phyloP scores from a whole-genome alignment of 2,888 invertebrate genomes.

The Dione juno region DNA sequence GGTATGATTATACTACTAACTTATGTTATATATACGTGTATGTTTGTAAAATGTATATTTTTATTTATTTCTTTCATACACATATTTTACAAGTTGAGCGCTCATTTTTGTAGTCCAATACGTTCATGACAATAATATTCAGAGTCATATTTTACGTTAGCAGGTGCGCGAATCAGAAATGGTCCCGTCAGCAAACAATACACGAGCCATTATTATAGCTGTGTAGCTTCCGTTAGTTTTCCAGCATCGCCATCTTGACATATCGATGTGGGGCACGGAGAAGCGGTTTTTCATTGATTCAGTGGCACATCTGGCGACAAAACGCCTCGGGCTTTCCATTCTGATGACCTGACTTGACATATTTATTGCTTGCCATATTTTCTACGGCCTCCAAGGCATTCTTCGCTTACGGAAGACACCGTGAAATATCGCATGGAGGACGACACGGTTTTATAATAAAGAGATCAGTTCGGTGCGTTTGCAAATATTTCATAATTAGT shows the following conservation, averaged over 20 bases:
- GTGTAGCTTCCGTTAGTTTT: constrained; percentile 51
- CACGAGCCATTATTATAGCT: constrained; percentile 66
- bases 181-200: constrained; percentile 72
- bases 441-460: constrained; percentile 68
- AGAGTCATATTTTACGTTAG: constrained; percentile 48
- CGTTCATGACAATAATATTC: constrained; percentile 40
- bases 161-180: constrained; percentile 71
- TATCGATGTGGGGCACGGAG: constrained; percentile 76
- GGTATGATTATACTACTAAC: too few species aligned
- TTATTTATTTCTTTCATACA: constrained; percentile 1
- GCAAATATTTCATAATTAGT: constrained; percentile 26
- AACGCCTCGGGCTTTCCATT: constrained; percentile 80
- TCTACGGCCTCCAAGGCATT: constrained; percentile 76
- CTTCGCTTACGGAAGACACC: constrained; percentile 65
- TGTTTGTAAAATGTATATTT: background rate
- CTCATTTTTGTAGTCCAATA: constrained; percentile 34
- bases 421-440: constrained; percentile 77
- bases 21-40: too few species aligned
- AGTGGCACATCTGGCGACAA: constrained; percentile 81
- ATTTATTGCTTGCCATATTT: constrained; percentile 82
- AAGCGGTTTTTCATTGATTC: constrained; percentile 83
- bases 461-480: constrained; percentile 63
- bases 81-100: constrained; percentile 3
- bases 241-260: constrained; percentile 61
- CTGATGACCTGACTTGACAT: constrained; percentile 84